Conservation (phyloP, 1,140 invertebrate species). For the Aporrectodea caliginosa region DNA sequence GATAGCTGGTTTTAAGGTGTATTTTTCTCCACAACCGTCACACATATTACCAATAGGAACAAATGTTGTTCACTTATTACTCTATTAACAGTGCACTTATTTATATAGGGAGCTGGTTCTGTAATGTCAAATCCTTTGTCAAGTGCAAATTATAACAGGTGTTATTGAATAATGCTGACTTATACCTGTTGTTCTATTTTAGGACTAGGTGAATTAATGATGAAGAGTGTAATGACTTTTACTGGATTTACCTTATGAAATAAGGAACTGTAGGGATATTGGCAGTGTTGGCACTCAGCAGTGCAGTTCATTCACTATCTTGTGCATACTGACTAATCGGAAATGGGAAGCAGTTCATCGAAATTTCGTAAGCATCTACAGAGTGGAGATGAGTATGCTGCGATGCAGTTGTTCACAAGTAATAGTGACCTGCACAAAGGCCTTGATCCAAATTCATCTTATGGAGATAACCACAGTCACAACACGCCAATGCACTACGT, state of each 20-base stretch:
- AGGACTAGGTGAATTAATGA: neutral
- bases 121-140: too few species aligned
- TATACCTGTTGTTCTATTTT: neutral
- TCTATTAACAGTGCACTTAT: too few species aligned
- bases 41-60: too few species aligned
- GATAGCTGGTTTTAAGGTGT: too few species aligned
- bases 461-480: slow-evolving; percentile 66
- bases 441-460: slow-evolving; percentile 68
- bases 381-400: slow-evolving; percentile 69
- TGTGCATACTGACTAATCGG: neutral
- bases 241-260: neutral
- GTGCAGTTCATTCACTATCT: neutral
- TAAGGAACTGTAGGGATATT: neutral
- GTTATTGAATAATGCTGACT: neutral
- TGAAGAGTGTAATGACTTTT: neutral
- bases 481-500: slow-evolving; percentile 69
- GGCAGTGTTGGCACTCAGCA: neutral
- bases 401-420: slow-evolving; percentile 65
- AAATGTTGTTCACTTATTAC: too few species aligned
- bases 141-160: neutral
- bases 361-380: slow-evolving; percentile 71
- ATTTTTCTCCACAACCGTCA: too few species aligned
- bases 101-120: too few species aligned
- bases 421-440: slow-evolving; percentile 64
- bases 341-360: slow-evolving; percentile 67